These are phyloP conservation scores for Manis crassicaudata DNA, from an alignment of 2,797 vertebrate species.

Conservation along the genomic window DNA sequence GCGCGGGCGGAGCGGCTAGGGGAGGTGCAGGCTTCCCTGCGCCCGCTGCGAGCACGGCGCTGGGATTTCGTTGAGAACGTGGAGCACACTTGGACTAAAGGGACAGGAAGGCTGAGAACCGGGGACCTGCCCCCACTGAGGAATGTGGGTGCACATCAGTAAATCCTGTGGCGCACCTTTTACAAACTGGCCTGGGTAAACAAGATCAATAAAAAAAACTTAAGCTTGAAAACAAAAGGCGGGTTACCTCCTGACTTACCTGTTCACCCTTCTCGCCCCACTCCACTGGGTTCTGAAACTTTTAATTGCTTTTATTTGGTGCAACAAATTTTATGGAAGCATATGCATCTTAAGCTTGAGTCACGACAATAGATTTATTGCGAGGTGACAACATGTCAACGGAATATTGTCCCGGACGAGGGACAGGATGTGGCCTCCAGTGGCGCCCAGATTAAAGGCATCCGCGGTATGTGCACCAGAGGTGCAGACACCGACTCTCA, in stretches of 20 bases:
- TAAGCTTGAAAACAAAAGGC: not conserved
- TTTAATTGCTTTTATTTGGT: constrained; percentile 63
- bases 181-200: constrained; percentile 34
- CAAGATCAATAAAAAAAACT: not conserved
- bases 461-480: not conserved
- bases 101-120: not conserved
- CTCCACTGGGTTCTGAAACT: constrained; percentile 56
- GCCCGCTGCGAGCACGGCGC: not conserved
- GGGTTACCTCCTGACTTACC: not conserved
- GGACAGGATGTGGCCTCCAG: not conserved
- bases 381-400: constrained; percentile 24
- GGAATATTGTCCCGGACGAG: constrained; percentile 15
- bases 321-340: constrained; percentile 38
- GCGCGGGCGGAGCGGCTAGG: not conserved
- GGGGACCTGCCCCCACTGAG: constrained; percentile 5
- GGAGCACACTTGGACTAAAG: not conserved
- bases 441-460: not conserved
- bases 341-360: not conserved
- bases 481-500: not conserved
- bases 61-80: constrained; percentile 55
- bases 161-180: constrained; percentile 30
- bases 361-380: not conserved
- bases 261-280: not conserved
- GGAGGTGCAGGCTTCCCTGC: not conserved
- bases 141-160: not conserved